Conservation (phyloP, 2,113 vertebrate genomes). For the Sturnira hondurensis region DNA sequence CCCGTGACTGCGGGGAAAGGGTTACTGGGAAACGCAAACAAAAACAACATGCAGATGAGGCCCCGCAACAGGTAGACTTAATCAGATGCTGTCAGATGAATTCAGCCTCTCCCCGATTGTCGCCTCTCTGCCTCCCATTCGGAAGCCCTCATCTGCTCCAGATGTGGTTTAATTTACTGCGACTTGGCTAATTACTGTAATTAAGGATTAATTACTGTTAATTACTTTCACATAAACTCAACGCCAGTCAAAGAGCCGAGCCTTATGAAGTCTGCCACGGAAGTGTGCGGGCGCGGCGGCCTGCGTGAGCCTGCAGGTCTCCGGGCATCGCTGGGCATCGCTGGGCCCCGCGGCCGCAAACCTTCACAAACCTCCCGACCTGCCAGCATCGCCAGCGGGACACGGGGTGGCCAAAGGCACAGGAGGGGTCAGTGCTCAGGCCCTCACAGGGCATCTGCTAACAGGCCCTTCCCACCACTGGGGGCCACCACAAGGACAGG, state of each 20-base stretch:
- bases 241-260: constrained; percentile 96
- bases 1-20: constrained; percentile 69
- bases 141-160: constrained; percentile 95
- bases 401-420: not conserved
- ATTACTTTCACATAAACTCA: constrained; percentile 99
- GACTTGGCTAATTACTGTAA: constrained; percentile 99
- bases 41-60: constrained; percentile 83
- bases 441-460: not conserved
- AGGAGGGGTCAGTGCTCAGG: constrained; percentile 42
- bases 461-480: not conserved
- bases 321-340: not conserved
- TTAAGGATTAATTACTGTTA: constrained; percentile 99
- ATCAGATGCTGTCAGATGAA: constrained; percentile 88
- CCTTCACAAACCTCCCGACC: not conserved
- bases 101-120: constrained; percentile 85
- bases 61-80: constrained; percentile 88
- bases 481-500: not conserved
- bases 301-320: constrained; percentile 73
- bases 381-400: not conserved
- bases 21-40: constrained; percentile 80
- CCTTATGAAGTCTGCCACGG: constrained; percentile 92
- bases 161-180: constrained; percentile 99
- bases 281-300: constrained; percentile 82
- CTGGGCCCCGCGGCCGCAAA: not conserved
- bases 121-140: constrained; percentile 86